Evolutionary conservation across 2,888 invertebrate species (phyloP), one percentile per base, ranked within the genome.

Genomic region (Polydesmus complanatus): DNA sequence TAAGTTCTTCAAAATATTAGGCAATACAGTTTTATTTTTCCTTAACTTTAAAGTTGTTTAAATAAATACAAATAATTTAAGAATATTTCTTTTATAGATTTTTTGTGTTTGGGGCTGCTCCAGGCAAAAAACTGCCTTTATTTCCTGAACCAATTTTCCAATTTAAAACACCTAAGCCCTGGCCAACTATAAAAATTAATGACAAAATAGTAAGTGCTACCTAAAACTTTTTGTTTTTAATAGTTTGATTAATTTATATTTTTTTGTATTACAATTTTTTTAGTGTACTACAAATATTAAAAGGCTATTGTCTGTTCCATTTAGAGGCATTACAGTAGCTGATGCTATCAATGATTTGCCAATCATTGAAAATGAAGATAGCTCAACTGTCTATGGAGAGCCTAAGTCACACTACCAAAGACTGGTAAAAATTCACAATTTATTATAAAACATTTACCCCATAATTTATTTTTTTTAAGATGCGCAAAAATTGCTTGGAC

Each of bases 101-200:
- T n/a, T n/a, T n/a, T n/a, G n/a, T 91, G 37, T 72, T 90, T 63
- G 91, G 89, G 0, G 85, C 89, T 3, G 88, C 88, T 5, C 88
- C 89, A 0, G 88, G 88, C 0, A 82, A 81, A 69, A 75, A 75
- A 54, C 73, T 91, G 47, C 89, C 91, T 0, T 73, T 76, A 23
- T 88, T 83, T 71, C 91, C 91, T 0, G 86, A 88, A 71, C 88
- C 90, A n/a, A n/a, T n/a, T n/a, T n/a, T n/a, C n/a, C n/a, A n/a
- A n/a, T n/a, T n/a, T n/a, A n/a, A n/a, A n/a, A n/a, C n/a, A n/a
- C n/a, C n/a, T n/a, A n/a, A n/a, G n/a, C n/a, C n/a, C n/a, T n/a
- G n/a, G n/a, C n/a, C n/a, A n/a, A n/a, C n/a, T n/a, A n/a, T n/a
- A n/a, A n/a, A n/a, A n/a, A n/a, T n/a, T n/a, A n/a, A n/a, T n/a